Evolutionary conservation across 2,797 vertebrate genomes (phyloP).

Genomic region (Aldrovandia affinis): DNA sequence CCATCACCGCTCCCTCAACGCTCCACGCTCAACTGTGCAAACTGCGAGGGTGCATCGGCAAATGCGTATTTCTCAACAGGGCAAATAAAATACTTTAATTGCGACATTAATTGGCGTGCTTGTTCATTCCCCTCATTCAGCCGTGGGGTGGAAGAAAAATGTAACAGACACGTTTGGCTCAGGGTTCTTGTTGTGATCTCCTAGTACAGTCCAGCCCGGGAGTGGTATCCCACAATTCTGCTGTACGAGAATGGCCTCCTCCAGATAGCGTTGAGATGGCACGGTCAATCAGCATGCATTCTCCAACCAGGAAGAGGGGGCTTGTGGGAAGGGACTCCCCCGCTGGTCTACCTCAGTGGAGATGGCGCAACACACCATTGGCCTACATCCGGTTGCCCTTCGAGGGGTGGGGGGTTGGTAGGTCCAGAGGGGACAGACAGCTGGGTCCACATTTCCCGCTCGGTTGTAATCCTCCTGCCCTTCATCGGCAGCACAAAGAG

Average conservation of each 20-base stretch:
- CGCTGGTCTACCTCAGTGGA: neutral
- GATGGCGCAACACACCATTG: conserved; percentile 17
- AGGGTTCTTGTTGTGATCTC: conserved; percentile 60
- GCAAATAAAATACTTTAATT: no score
- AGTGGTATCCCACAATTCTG: neutral
- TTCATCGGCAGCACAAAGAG: conserved; percentile 65
- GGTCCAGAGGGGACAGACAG: conserved; percentile 58
- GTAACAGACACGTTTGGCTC: conserved; percentile 47
- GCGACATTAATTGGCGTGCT: neutral
- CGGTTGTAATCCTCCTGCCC: conserved; percentile 70
- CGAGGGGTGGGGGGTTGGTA: neutral
- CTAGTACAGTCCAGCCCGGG: no score
- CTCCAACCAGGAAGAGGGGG: conserved; percentile 78
- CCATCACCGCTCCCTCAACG: neutral
- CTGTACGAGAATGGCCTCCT: conserved; percentile 58
- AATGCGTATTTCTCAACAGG: neutral
- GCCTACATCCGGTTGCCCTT: conserved; percentile 23
- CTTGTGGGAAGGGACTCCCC: conserved; percentile 71
- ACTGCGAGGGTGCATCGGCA: neutral
- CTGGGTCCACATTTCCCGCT: conserved; percentile 62
- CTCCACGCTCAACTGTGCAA: neutral
- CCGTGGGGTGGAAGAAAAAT: neutral
- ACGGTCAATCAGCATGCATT: conserved; percentile 76
- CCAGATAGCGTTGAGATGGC: conserved; percentile 77
- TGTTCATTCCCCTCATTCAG: neutral